These are phyloP conservation scores for Bubalus kerabau DNA, from an alignment of 2,113 vertebrate genomes.

Conservation along the genomic window DNA sequence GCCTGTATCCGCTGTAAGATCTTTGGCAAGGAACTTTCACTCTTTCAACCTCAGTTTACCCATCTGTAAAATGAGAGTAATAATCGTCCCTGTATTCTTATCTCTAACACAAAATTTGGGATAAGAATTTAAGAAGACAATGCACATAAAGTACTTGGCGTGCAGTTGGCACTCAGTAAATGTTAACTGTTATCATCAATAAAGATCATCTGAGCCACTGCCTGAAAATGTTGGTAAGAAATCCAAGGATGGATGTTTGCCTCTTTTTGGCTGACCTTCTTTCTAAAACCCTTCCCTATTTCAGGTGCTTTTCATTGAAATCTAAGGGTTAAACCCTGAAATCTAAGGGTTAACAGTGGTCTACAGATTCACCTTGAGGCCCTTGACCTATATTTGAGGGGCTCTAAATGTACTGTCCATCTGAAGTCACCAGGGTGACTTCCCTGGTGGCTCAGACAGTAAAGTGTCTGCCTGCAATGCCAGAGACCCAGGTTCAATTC, in stretches of 20 bases:
- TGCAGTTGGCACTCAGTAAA: background rate
- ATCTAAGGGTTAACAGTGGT: background rate
- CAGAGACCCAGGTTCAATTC: accelerated
- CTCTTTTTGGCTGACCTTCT: background rate
- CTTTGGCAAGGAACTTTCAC: background rate
- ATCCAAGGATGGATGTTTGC: background rate
- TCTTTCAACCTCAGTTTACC: background rate
- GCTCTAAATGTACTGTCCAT: too few relatives aligned
- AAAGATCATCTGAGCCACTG: background rate
- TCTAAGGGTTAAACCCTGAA: background rate
- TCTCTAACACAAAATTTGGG: background rate
- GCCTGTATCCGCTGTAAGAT: background rate
- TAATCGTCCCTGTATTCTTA: background rate
- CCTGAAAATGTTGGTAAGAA: background rate
- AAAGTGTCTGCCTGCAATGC: too few relatives aligned
- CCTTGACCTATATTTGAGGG: background rate
- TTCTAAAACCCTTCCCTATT: background rate
- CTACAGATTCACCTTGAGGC: background rate
- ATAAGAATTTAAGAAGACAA: background rate
- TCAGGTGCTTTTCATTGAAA: background rate
- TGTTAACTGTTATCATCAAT: background rate
- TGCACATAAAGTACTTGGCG: background rate
- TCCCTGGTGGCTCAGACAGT: too few relatives aligned
- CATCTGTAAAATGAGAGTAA: background rate
- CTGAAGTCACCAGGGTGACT: background rate